Percentiles rank a stretch among this genome's conserved stretches.
phyloP scores from a whole-genome alignment of 1,140 invertebrate species.

The Lutraria rhynchaena region DNA sequence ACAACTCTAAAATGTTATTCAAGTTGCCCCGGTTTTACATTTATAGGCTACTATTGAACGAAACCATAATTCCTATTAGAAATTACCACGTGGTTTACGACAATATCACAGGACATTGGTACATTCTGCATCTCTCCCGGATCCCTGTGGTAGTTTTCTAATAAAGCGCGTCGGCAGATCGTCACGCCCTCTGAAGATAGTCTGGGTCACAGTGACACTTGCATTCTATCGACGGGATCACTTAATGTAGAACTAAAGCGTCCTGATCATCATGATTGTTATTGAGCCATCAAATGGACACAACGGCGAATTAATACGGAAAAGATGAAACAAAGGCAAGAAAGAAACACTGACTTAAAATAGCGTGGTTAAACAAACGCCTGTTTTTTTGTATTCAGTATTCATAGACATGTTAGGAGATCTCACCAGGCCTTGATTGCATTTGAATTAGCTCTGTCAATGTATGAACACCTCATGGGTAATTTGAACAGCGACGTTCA shows the following conservation, averaged over 20 bases:
- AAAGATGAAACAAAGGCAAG: neutral
- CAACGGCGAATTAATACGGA: neutral
- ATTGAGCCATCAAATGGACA: constrained; percentile 19
- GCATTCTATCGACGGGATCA: constrained; percentile 12
- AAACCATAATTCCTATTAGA: neutral
- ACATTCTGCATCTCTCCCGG: neutral
- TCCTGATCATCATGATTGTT: constrained; percentile 21
- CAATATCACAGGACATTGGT: neutral
- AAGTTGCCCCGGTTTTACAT: neutral
- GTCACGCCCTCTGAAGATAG: constrained; percentile 1
- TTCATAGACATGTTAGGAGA: neutral
- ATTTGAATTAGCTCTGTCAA: neutral
- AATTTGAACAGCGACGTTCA: neutral
- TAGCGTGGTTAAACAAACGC: too few relatives aligned
- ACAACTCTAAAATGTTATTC: neutral
- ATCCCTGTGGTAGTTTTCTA: too few relatives aligned
- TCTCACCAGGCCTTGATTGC: neutral
- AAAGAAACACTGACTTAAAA: too few relatives aligned
- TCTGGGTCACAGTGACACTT: constrained; percentile 37
- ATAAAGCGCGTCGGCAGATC: too few relatives aligned
- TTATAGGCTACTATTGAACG: neutral
- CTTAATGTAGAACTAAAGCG: constrained; percentile 17
- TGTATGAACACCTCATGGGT: neutral
- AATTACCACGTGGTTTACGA: neutral
- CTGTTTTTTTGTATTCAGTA: neutral